Evolutionary conservation across 2,888 invertebrate species (phyloP), one percentile per base, ranked within the genome.

Genomic region (Lobophora halterata): DNA sequence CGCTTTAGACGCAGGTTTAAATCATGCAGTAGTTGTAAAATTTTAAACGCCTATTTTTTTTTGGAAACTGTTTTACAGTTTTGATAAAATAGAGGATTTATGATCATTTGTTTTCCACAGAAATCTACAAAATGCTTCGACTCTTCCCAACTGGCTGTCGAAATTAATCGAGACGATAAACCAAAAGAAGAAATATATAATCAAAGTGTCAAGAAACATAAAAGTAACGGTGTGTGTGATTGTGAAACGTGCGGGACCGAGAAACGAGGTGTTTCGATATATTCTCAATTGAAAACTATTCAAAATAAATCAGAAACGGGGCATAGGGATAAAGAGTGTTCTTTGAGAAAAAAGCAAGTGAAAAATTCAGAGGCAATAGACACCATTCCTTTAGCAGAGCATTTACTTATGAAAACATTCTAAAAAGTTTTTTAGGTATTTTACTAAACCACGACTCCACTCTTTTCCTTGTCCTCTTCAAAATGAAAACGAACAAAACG

Each of bases 301-400:
- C 81, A 85, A 32, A 87, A 86, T 41, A 85, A 85, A 69, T 86
- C 83, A 3, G 85, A 83, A 56, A 79, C 67, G 19, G 79, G 81
- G 46, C 71, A 75, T 5, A 85, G 85, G 58, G 67, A 71, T 20
- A 81, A 82, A 58, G 79, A 79, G 61, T 79, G 82, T 56, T 67
- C 63, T 16, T 61, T 79, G 50, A 75, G 74, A 53, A 79, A 72
- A 35, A 79, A 82, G 64, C 71, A 77, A 34, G 61, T 67, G n/a
- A 71, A 71, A 50, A 37, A 45, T 3, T 72, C 71, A 24, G 61
- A 71, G 41, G 73, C 71, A 10, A 69, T 85, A 52, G 64, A 72
- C 3, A 73, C 66, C 16, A 69, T 83, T 39, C 77, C 79, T 14
- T 50, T 82, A 8, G 51, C 77, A 3, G 82, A 85, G 53, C 85